Percentiles rank a stretch among this genome's conserved stretches.
Conservation (phyloP, 2,888 invertebrate species). For the Eristalis tenax region DNA sequence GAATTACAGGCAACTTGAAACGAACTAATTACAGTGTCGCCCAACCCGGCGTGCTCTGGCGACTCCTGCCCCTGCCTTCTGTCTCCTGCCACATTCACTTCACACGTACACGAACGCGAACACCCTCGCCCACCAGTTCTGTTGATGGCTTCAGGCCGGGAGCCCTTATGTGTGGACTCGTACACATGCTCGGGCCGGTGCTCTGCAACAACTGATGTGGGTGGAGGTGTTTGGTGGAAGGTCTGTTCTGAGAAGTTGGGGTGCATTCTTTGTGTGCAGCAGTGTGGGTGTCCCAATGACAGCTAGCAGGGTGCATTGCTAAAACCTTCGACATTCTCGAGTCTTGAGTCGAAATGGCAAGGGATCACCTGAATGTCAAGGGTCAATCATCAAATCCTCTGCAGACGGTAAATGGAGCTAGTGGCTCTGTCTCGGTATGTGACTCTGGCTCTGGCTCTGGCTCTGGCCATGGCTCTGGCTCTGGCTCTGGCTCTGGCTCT, state of each 20-base stretch:
- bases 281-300: too few species aligned
- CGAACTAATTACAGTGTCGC: constrained; percentile 72
- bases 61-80: constrained; percentile 26
- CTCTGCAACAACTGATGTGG: not conserved
- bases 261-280: not conserved
- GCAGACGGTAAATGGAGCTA: too few species aligned
- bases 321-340: too few species aligned
- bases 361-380: too few species aligned
- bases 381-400: too few species aligned
- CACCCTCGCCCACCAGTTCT: not conserved
- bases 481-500: not conserved
- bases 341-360: too few species aligned
- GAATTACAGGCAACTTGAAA: constrained; percentile 72
- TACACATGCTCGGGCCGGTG: not conserved
- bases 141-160: not conserved
- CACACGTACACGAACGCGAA: not conserved
- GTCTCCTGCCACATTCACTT: constrained; percentile 8
- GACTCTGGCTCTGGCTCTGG: not conserved
- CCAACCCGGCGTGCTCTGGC: constrained; percentile 24
- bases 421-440: not conserved
- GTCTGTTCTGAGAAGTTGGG: not conserved
- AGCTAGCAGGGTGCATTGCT: too few species aligned
- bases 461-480: not conserved
- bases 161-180: not conserved
- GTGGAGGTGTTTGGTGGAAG: not conserved